Evolutionary conservation across 2,797 vertebrate species (phyloP), one percentile per base, ranked within the genome.

Genomic region (Iguana delicatissima): DNA sequence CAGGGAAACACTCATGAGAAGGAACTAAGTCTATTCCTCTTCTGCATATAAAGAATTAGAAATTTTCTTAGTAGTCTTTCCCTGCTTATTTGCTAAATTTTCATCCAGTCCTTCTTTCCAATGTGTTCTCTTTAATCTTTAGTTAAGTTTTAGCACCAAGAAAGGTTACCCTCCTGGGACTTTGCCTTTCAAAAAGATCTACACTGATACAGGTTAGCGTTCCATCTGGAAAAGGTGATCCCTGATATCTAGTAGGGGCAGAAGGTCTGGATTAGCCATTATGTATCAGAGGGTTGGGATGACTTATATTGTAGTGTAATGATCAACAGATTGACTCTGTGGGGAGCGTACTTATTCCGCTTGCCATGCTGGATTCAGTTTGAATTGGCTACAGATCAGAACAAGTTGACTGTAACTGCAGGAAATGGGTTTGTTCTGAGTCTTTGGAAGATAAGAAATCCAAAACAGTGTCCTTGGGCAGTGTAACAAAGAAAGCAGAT

Each of bases 61-160:
- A 79, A 50, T 24, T 29, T 67, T 79, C 18, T 50, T 24, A n/a
- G 52, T 32, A 10, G 18, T 4, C 46, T 38, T 24, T 46, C 0
- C 0, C 2, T 52, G 38, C 38, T 84, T 59, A 62, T 86, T 86
- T 69, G 83, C 57, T 85, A 0, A 0, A 0, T 35, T 4, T 24
- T 80, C 59, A 38, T 64, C 80, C 29, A 50, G 13, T 69, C 35
- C 80, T 79, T 12, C n/a, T 72, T 87, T 91, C 18, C 29, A 81
- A 90, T 32, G 42, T 57, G 18, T 89, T 87, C 69, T 76, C 29
- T 87, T 84, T 74, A 38, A 81, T 14, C n/a, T 77, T 86, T n/a
- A 64, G 35, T 64, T 52, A 16, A 6, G 26, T 77, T 76, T 73
- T 90, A 50, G 20, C 46, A 85, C 46, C n/a, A 84, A 81, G 38